Base-by-base conservation (phyloP, 1,140 invertebrate genomes). In the Prorops nasuta region DNA sequence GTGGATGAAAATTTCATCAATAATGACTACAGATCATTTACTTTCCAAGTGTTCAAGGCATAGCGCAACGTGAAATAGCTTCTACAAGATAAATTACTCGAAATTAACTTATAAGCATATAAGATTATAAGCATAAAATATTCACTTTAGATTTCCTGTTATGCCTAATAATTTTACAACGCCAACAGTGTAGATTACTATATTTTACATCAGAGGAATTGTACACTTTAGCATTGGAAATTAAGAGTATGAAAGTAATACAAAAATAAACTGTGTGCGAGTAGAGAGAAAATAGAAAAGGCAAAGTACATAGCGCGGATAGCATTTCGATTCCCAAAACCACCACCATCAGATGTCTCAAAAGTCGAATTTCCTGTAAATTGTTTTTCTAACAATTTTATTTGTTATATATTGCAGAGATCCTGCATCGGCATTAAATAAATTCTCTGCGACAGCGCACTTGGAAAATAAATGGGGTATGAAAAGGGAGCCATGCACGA, bases 301-400 rank as follows among this genome's bases (percentile, higher is more conserved):
- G 19, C 12, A 48, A n/a, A n/a, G n/a, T n/a, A n/a, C n/a, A n/a
- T n/a, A n/a, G n/a, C n/a, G n/a, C n/a, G n/a, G n/a, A n/a, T n/a
- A n/a, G n/a, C n/a, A n/a, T n/a, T n/a, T n/a, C n/a, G n/a, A 49
- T 40, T 20, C 60, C 60, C 60, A 58, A 48, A 54, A 68, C 69
- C 69, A 66, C 56, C 60, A 66, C 62, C 69, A 67, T 56, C 36
- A 44, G 49, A 42, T 51, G 39, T 42, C 49, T 43, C 32, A 49
- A 53, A 55, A 39, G 49, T 51, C 19, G 48, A 38, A 43, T 21
- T 45, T 53, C 50, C 51, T 58, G 56, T 72, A 74, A 76, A 76
- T 76, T 76, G 74, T 76, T 76, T 76, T 76, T 76, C 74, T 76
- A 76, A 76, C 74, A 74, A 67, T 64, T 62, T 54, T 49, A 34